A percentile compares a stretch with the other conserved stretches of the same genome.
Evolutionary conservation across 2,888 invertebrate genomes (phyloP).

Genomic region (Spilosoma lubricipeda): DNA sequence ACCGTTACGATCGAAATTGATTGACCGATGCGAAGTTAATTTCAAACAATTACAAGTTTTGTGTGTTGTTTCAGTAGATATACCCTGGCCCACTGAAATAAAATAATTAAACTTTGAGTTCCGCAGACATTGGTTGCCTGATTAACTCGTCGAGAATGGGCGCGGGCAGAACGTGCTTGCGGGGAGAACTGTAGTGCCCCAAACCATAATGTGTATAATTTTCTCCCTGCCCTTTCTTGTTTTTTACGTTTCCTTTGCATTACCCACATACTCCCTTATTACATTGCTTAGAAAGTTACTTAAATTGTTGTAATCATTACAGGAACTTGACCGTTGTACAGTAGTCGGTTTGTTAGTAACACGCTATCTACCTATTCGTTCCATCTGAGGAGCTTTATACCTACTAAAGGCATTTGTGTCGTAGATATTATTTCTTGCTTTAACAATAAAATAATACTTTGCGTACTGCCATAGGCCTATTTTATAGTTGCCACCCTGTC

Average conservation of each 20-base stretch:
- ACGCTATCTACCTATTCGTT: background rate
- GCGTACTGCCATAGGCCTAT: background rate
- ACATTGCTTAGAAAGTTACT: background rate
- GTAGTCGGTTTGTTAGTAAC: background rate
- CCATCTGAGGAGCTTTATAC: background rate
- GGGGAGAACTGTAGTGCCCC: constrained; percentile 54
- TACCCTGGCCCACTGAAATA: background rate
- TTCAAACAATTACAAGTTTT: no score
- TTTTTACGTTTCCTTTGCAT: constrained; percentile 64
- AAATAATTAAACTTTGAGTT: constrained; percentile 63
- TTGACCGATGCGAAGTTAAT: no score
- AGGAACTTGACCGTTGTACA: background rate
- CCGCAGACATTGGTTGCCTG: constrained; percentile 65
- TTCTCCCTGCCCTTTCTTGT: constrained; percentile 65
- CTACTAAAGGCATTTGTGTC: no score
- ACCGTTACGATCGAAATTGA: no score
- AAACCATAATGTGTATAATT: constrained; percentile 75
- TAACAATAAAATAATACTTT: background rate
- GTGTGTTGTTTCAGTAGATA: no score
- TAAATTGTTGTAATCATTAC: background rate
- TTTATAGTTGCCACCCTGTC: background rate
- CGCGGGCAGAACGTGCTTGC: constrained; percentile 55
- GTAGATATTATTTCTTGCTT: background rate
- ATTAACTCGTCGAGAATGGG: constrained; percentile 80
- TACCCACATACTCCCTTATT: constrained; percentile 17